Evolutionary conservation across 2,888 invertebrate species (phyloP).

Genomic region (Belgica antarctica): DNA sequence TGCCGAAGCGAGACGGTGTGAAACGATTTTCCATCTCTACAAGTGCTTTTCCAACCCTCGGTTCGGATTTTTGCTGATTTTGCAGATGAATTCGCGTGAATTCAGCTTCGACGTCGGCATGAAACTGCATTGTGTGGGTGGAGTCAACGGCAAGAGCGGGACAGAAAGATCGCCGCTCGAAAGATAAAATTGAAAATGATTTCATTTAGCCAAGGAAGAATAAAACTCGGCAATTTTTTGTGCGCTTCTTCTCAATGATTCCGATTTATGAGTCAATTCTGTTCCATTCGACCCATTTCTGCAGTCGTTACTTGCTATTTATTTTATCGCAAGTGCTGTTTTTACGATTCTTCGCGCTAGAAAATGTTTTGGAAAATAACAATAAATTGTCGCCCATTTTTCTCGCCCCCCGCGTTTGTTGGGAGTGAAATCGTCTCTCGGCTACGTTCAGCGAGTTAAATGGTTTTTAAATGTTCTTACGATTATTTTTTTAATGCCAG

Average conservation of each 20-base stretch:
- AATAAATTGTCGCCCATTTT: conserved; percentile 35
- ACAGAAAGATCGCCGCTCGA: background rate
- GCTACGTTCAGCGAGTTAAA: background rate
- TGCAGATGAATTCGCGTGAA: background rate
- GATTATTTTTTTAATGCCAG: conserved; percentile 38
- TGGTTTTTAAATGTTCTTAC: conserved; percentile 37
- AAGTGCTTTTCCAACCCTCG: background rate
- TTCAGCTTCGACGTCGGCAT: background rate
- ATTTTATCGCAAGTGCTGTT: conserved; percentile 41
- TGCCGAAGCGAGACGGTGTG: background rate
- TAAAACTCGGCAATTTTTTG: background rate
- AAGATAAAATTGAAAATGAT: conserved; percentile 38
- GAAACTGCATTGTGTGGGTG: conserved; percentile 10
- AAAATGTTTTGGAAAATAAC: conserved; percentile 40
- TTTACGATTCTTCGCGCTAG: conserved; percentile 35
- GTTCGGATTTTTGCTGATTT: too few species aligned
- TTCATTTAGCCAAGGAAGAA: conserved; percentile 32
- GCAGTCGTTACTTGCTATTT: conserved; percentile 42
- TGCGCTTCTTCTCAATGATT: background rate
- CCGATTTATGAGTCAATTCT: conserved; percentile 42
- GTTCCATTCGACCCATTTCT: conserved; percentile 38
- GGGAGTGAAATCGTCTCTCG: background rate
- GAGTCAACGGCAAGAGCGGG: background rate
- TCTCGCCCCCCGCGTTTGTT: background rate
- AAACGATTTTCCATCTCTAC: conserved; percentile 6